Percentiles rank a stretch among this genome's conserved stretches.
phyloP scores from a whole-genome alignment of 2,888 invertebrate species.

The Scaptomyza caliginosa region DNA sequence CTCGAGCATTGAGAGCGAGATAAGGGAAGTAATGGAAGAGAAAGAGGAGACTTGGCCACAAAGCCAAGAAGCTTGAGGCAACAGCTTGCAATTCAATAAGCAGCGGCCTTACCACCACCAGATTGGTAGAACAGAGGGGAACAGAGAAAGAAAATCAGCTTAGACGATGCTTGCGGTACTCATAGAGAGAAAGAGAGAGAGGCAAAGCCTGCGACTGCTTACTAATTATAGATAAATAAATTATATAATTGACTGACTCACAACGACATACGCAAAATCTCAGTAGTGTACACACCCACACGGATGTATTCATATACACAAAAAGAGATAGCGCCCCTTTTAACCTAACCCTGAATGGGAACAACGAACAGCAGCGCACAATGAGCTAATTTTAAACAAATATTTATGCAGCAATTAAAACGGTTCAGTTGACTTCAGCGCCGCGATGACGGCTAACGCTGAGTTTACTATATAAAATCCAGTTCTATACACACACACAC shows the following conservation, averaged over 20 bases:
- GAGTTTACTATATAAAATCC: conserved; percentile 41
- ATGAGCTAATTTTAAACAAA: conserved; percentile 77
- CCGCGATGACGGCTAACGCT: conserved; percentile 29
- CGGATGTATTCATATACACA: not conserved
- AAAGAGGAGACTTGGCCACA: too few relatives aligned
- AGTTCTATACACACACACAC: conserved; percentile 18
- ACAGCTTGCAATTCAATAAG: conserved; percentile 26
- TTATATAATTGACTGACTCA: conserved; percentile 69
- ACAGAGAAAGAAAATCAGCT: not conserved
- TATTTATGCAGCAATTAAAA: conserved; percentile 79
- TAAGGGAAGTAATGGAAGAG: too few relatives aligned
- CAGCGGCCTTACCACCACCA: not conserved
- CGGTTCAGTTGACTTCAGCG: conserved; percentile 68
- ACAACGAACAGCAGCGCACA: conserved; percentile 44
- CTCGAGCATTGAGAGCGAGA: conserved; percentile 4
- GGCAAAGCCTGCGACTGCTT: conserved; percentile 16
- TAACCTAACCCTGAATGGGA: conserved; percentile 1
- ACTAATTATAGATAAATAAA: conserved; percentile 76
- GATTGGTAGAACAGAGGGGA: not conserved
- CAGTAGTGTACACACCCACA: conserved; percentile 1
- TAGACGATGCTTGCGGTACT: conserved; percentile 2
- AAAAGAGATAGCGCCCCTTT: not conserved
- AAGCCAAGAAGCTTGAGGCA: conserved; percentile 20
- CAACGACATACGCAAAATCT: conserved; percentile 15
- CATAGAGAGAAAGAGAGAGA: not conserved